Base-by-base conservation (phyloP, 2,888 invertebrate species). In the Scrobipalpa atriplicella region DNA sequence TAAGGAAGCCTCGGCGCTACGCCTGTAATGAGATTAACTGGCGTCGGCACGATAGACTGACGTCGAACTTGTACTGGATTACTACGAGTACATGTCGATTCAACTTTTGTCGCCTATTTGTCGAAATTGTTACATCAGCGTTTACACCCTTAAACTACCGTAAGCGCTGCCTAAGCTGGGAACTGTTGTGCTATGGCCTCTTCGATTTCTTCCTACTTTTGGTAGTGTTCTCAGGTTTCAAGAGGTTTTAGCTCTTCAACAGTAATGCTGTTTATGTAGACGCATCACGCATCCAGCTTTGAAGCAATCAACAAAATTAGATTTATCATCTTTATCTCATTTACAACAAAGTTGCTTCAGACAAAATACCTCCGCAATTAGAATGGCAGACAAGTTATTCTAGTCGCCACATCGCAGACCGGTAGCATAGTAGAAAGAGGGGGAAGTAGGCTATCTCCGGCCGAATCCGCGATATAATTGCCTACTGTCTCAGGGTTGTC, bases 1-100 rank as follows among this genome's bases (percentile, higher is more conserved):
- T 85, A 89, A 80, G 84, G 90, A 90, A 90, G 87, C 89, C 89
- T 83, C 82, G 80, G 73, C 79, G 82, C 78, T 84, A 78, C 84
- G 77, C 73, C 75, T 73, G 73, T 90, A 90, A 91, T 86, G 78
- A 86, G 89, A 90, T 91, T 90, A 90, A 74, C 78, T 76, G 76
- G 72, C 75, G 78, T 72, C 58, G 78, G 75, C 72, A 62, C 63
- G 66, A 66, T 66, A 58, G 54, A 66, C 54, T 65, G 67, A 69
- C 63, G 67, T 67, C 47, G 21, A 65, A 63, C 65, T 52, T 65
- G 52, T 65, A 62, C 58, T n/a, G 63, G 63, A 63, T 52, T 63
- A 52, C 63, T 6, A 63, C 38, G 18, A 29, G 51, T 52, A 13
- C 36, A 11, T 52, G 36, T 52, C 63, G 63, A 63, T 63, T 9